phyloP scores from a whole-genome alignment of 2,797 vertebrate species.

The Acrossocheilus wenchowensis region DNA sequence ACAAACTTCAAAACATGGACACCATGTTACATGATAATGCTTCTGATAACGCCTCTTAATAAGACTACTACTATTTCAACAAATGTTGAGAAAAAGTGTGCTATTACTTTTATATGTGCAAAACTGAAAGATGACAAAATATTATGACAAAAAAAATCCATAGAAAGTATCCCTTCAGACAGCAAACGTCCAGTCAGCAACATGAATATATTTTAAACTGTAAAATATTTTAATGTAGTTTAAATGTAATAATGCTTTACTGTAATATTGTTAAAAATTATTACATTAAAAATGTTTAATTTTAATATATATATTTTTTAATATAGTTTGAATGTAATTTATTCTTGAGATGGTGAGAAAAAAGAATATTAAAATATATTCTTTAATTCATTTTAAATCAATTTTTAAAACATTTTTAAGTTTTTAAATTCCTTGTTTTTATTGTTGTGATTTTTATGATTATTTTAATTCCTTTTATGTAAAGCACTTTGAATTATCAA shows the following conservation, averaged over 20 bases:
- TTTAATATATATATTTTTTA: no score
- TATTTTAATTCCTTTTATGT: no score
- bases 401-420: no score
- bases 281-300: no score
- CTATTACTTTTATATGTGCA: not conserved
- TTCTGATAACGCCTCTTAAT: not conserved
- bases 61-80: not conserved
- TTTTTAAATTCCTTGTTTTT: no score
- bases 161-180: not conserved
- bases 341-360: no score
- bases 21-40: not conserved
- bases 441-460: no score
- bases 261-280: not conserved
- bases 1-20: not conserved
- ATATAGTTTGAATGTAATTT: no score
- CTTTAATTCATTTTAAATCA: no score
- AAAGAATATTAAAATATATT: no score
- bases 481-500: no score
- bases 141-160: not conserved
- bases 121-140: not conserved
- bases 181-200: not conserved
- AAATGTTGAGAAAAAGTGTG: not conserved
- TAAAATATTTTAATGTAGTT: no score
- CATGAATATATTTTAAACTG: not conserved
- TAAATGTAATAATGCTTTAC: not conserved